phyloP scores from a whole-genome alignment of 2,888 invertebrate genomes.

The Epicampocera succincta region DNA sequence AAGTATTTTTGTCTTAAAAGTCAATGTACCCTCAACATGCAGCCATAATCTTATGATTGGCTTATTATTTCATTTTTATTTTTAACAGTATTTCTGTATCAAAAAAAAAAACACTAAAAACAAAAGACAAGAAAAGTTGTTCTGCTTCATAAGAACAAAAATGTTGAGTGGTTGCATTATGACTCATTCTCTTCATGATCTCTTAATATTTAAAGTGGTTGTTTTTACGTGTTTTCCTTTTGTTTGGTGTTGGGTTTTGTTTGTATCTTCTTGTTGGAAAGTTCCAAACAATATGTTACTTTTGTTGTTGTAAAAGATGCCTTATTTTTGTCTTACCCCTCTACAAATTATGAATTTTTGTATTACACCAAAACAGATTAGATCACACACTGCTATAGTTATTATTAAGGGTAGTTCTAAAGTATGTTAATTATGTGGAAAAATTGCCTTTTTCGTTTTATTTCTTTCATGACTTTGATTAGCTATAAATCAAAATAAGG shows the following conservation, averaged over 20 bases:
- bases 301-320: conserved; percentile 35
- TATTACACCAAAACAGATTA: conserved; percentile 49
- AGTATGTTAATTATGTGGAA: conserved; percentile 68
- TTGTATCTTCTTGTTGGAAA: conserved; percentile 18
- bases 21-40: conserved; percentile 69
- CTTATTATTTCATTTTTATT: conserved; percentile 54
- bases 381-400: conserved; percentile 3
- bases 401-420: conserved; percentile 43
- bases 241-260: too few species aligned
- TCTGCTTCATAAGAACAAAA: not conserved
- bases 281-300: conserved; percentile 56
- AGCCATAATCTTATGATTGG: conserved; percentile 67
- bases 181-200: conserved; percentile 29
- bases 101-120: too few species aligned
- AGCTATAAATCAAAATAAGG: conserved; percentile 63
- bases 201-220: conserved; percentile 61
- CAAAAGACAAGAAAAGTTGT: conserved; percentile 27
- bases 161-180: conserved; percentile 21
- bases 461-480: conserved; percentile 37
- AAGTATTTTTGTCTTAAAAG: conserved; percentile 58
- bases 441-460: conserved; percentile 46
- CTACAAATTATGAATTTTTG: conserved; percentile 37
- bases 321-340: conserved; percentile 14
- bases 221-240: conserved; percentile 48
- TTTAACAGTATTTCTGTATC: not conserved